phyloP scores from a whole-genome alignment of 2,888 invertebrate genomes.

The Mesorhabditis belari region DNA sequence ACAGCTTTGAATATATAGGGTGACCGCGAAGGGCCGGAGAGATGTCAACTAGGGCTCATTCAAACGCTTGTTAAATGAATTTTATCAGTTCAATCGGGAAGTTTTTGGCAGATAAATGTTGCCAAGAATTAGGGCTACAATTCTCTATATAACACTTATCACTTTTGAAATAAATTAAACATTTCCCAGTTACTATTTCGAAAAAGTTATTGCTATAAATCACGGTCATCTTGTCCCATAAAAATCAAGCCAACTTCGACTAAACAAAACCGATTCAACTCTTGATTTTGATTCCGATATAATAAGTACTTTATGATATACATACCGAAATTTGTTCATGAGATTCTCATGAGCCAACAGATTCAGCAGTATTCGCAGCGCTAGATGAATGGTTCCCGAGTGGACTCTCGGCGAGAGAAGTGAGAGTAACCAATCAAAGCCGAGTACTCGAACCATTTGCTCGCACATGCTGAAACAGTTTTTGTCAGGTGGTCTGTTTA shows the following conservation, averaged over 20 bases:
- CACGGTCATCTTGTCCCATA: neutral
- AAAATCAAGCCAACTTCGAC: neutral
- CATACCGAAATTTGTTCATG: slow-evolving; percentile 63
- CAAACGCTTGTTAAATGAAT: no score
- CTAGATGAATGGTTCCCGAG: slow-evolving; percentile 67
- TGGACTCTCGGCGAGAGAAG: slow-evolving; percentile 67
- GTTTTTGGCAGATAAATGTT: no score
- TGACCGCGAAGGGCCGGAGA: no score
- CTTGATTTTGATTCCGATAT: neutral
- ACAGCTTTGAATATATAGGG: no score
- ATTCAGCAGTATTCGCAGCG: slow-evolving; percentile 76
- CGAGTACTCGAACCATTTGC: slow-evolving; percentile 80
- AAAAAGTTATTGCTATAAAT: slow-evolving; percentile 2
- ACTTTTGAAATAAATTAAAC: no score
- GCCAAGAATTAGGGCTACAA: no score
- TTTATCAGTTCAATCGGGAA: neutral
- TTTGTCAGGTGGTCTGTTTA: neutral
- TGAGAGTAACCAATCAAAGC: slow-evolving; percentile 90
- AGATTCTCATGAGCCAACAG: slow-evolving; percentile 73
- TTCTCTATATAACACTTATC: no score
- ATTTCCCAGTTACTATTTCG: no score
- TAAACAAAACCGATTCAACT: neutral
- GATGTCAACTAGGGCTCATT: no score
- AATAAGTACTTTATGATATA: neutral
- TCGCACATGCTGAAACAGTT: slow-evolving; percentile 67